A percentile compares a stretch with the other conserved stretches of the same genome.
Conservation (phyloP, 2,797 vertebrate species). For the Oophaga sylvatica region DNA sequence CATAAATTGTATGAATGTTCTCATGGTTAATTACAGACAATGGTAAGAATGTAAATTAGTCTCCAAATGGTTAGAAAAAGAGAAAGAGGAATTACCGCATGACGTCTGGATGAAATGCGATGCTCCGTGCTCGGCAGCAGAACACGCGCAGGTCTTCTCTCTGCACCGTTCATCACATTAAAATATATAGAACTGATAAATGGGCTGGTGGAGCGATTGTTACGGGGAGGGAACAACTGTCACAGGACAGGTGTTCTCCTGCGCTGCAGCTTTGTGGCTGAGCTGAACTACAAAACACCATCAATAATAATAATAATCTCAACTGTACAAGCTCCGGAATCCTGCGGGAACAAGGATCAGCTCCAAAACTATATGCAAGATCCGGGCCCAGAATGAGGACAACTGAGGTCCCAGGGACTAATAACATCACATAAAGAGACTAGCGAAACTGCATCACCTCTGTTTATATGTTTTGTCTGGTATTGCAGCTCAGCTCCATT, state of each 20-base stretch:
- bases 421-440: background rate
- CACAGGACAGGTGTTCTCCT: conserved; percentile 56
- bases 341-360: background rate
- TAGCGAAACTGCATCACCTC: too few relatives aligned
- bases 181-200: conserved; percentile 40
- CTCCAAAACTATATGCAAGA: background rate
- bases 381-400: background rate
- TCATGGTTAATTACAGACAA: conserved; percentile 46
- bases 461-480: too few relatives aligned
- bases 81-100: conserved; percentile 10
- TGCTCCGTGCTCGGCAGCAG: background rate
- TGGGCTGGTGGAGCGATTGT: conserved; percentile 19
- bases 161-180: background rate
- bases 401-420: background rate
- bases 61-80: conserved; percentile 41
- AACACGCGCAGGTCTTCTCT: conserved; percentile 19
- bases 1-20: conserved; percentile 37
- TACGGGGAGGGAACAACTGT: conserved; percentile 31
- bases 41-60: conserved; percentile 32
- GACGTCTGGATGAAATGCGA: conserved; percentile 16
- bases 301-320: conserved; percentile 36
- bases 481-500: too few relatives aligned
- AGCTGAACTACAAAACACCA: conserved; percentile 29
- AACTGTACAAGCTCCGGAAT: conserved; percentile 16
- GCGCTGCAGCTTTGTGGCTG: conserved; percentile 54